Base-by-base conservation (phyloP, 2,888 invertebrate species). In the Caenorhabditis virilis region DNA sequence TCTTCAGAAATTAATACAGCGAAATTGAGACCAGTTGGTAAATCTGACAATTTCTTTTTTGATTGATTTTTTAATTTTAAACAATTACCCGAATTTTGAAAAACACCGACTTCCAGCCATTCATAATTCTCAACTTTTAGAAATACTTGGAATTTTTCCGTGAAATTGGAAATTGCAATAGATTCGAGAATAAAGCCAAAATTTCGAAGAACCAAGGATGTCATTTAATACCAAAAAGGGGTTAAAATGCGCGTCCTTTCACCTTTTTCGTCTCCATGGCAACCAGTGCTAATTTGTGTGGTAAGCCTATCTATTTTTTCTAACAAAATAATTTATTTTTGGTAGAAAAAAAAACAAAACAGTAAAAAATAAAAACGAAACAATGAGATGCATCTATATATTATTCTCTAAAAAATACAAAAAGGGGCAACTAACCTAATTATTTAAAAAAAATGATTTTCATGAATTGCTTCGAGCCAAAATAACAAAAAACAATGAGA, bases 311-410 rank as follows among this genome's bases (percentile, higher is more conserved):
- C 22, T 27, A 18, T 36, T 48, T 35, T 35, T 20, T 35, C 26
- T 35, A 35, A 33, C n/a, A 52, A 25, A 41, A 54, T 54, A 48
- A 56, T 48, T 56, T 56, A 49, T 50, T 36, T 39, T 33, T 15
- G 22, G n/a, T n/a, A n/a, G n/a, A n/a, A n/a, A n/a, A n/a, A 15
- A 39, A 16, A 30, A 18, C n/a, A 35, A 47, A 39, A 59, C 36
- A 36, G n/a, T 9, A n/a, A 15, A 39, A 16, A 30, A 18, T 15
- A 35, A 47, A 39, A 59, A 7, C 7, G n/a, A 27, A 16, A 30
- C 20, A 45, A 50, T 42, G n/a, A 57, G 33, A 41, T 52, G 38
- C 53, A 53, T 59, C 53, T 53, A 59, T 59, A 58, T 58, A 30
- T 30, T 49, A 49, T 58, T 51, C 41, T 52, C 35, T 38, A 58